Evolutionary conservation across 1,140 invertebrate genomes (phyloP).

Genomic region (Calycopis cecrops): DNA sequence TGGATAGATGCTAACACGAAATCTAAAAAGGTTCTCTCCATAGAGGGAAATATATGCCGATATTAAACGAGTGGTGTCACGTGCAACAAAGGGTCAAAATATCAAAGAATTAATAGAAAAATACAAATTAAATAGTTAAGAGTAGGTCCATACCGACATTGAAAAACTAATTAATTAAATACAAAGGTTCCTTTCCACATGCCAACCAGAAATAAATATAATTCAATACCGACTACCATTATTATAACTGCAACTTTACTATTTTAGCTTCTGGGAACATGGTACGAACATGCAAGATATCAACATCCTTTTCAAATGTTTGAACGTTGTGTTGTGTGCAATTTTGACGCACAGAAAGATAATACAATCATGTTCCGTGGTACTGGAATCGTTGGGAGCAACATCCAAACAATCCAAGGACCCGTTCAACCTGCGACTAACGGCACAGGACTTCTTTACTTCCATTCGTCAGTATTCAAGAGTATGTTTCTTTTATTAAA

Average conservation of each 20-base stretch:
- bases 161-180: neutral
- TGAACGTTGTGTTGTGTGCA: neutral
- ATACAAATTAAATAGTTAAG: no score
- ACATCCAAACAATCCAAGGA: neutral
- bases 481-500: neutral
- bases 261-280: neutral
- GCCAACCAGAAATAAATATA: neutral
- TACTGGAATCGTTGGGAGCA: neutral
- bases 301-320: neutral
- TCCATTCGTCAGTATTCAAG: neutral
- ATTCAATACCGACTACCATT: neutral
- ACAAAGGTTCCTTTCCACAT: neutral
- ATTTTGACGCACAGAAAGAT: neutral
- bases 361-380: neutral
- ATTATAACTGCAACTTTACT: neutral
- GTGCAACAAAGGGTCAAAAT: no score
- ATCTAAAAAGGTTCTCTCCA: no score
- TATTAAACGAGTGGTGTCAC: no score
- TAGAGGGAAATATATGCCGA: no score
- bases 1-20: no score
- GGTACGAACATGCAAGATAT: conserved; percentile 1
- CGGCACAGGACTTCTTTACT: neutral
- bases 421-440: neutral
- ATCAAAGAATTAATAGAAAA: no score
- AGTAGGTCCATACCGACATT: no score